Base-by-base conservation (phyloP, 2,888 invertebrate genomes). In the Pardosa pseudoannulata region DNA sequence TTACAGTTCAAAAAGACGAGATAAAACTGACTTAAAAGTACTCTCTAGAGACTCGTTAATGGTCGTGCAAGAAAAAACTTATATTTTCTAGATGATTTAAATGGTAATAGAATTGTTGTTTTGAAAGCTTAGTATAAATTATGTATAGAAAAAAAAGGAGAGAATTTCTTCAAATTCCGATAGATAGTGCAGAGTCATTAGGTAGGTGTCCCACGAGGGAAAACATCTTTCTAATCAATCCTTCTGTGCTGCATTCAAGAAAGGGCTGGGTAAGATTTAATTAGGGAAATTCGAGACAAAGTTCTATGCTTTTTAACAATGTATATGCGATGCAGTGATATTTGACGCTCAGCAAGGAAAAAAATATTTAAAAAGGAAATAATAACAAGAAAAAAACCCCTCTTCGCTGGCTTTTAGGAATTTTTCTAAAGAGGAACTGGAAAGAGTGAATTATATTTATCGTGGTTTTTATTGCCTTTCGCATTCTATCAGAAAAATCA, bases 31-130 rank as follows among this genome's bases (percentile, higher is more conserved):
- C 23, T 56, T 23, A 16, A 3, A n/a, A 56, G 11, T 46, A 23
- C 3, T 56, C 19, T 16, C 56, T 1, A 23, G 56, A 23, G 56
- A 56, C n/a, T 5, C 19, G 23, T 5, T 56, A 56, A 56, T 56
- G 11, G 1, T 56, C 16, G 2, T 23, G 16, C 2, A 46, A 46
- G 23, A 23, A 56, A 56, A 56, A 5, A 3, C 1, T 23, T n/a
- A n/a, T n/a, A n/a, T 56, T 56, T 56, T 56, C 56, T 11, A 56
- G 23, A 56, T 56, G 56, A 56, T 56, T 56, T 56, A 56, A 56
- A 56, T 56, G 16, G 5, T 23, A 23, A 56, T 56, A 56, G 56
- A 56, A 56, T 23, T 56, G 56, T 56, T 56, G 23, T 56, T 56
- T 56, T 23, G 56, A 23, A 23, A 56, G 5, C 13, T 46, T 16